Evolutionary conservation across 2,888 invertebrate species (phyloP).

Genomic region (Horisme vitalbata): DNA sequence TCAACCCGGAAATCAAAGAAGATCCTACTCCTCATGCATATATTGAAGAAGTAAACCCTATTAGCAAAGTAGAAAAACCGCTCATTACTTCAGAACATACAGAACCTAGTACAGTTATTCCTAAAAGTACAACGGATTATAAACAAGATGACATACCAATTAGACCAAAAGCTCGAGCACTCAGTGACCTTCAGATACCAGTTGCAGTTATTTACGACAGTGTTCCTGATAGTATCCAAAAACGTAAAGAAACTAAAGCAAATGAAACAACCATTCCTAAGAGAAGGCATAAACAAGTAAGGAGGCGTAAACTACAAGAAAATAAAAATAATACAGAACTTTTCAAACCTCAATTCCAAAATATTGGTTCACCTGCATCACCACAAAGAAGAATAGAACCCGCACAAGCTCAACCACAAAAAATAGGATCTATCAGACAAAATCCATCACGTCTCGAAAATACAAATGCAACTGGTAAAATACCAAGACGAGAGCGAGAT

Average conservation of each 20-base stretch:
- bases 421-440: background rate
- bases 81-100: background rate
- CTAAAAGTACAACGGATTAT: background rate
- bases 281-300: conserved; percentile 11
- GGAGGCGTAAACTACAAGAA: conserved; percentile 3
- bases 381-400: conserved; percentile 13
- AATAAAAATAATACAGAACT: background rate
- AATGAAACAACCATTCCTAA: conserved; percentile 5
- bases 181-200: conserved; percentile 35
- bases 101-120: background rate
- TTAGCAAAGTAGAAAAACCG: conserved; percentile 1
- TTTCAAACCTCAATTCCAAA: background rate
- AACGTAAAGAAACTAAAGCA: conserved; percentile 7
- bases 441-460: conserved; percentile 12
- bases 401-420: background rate
- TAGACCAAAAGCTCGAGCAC: conserved; percentile 23
- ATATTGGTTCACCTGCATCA: conserved; percentile 2
- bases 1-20: conserved; percentile 3
- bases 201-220: conserved; percentile 42
- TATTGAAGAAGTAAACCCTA: background rate
- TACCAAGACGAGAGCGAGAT: conserved; percentile 39
- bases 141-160: conserved; percentile 4
- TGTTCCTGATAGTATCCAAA: conserved; percentile 14
- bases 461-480: conserved; percentile 21
- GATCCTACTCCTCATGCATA: background rate